Conservation (phyloP, 2,797 vertebrate genomes). For the Aratinga solstitialis region DNA sequence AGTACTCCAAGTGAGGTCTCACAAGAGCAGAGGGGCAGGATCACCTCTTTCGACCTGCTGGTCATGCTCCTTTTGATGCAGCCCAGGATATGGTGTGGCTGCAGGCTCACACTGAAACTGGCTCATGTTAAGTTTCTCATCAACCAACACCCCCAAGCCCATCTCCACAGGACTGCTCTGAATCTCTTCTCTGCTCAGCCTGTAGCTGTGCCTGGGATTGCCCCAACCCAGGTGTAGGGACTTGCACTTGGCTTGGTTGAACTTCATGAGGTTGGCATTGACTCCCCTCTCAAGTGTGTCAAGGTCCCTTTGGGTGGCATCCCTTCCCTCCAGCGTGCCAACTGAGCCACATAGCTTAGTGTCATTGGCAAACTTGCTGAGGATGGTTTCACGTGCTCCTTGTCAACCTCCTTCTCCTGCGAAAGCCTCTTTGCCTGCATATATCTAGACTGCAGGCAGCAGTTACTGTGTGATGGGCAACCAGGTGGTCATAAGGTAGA, state of each 20-base stretch:
- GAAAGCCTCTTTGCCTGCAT: background rate
- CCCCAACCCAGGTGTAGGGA: background rate
- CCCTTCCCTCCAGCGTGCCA: background rate
- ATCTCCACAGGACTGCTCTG: no score
- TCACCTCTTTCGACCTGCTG: no score
- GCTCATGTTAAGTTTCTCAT: no score
- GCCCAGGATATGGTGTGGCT: no score
- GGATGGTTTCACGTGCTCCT: background rate
- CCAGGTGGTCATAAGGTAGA: background rate
- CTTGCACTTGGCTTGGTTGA: background rate
- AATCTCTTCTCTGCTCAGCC: no score
- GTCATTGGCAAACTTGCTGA: background rate
- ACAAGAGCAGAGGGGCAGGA: no score
- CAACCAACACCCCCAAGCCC: no score
- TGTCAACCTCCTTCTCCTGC: background rate
- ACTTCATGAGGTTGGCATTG: background rate
- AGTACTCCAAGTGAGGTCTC: no score
- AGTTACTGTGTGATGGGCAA: background rate
- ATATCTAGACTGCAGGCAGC: background rate
- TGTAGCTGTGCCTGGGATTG: background rate
- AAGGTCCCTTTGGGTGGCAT: background rate
- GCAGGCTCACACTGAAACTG: no score
- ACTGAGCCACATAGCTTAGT: background rate
- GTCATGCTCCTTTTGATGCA: no score
- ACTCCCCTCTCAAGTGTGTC: background rate